Base-by-base conservation (phyloP, 1,140 invertebrate genomes). In the Heliconius melpomene region DNA sequence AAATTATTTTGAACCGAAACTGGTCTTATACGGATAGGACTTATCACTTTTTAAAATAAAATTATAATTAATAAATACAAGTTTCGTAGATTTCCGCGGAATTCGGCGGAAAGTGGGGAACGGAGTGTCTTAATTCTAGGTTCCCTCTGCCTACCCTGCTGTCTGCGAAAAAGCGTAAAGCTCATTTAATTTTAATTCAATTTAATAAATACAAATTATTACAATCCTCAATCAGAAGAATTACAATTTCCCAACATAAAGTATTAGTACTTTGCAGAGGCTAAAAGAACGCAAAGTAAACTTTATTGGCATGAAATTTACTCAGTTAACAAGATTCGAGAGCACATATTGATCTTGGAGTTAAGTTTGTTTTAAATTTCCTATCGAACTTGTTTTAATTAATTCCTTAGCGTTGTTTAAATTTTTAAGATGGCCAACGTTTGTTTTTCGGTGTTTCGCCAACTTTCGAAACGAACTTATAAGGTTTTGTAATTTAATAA, bases 301-400 rank as follows among this genome's bases (percentile, higher is more conserved):
- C 79, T 77, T 77, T 73, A 80, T 80, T 79, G 74, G 78, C 66
- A 73, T 76, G 75, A 77, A 80, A 80, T 80, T 80, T 73, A 75
- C 75, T 80, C 70, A 80, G 70, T 74, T 83, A 83, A 80, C 82
- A 80, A 83, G 82, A 80, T 83, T 76, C 79, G 38, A 66, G 52
- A 75, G 79, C 82, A 79, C 82, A 83, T 83, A 83, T 83, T 83
- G 77, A 71, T 77, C 79, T 83, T 83, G 50, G 29, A 83, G 77
- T 80, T 83, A 36, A 1, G 79, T 83, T 83, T 83, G 82, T 77
- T 74, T 79, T 76, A 83, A 83, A 80, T 83, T 83, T 83, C 71
- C 82, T 50, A 83, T 83, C 77, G 71, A 60, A 80, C 72, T 80
- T 80, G 74, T 75, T 78, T 80, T 78, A 83, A 78, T 75, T 80